Base-by-base conservation (phyloP, 1,140 invertebrate genomes). In the Geopemphigus sp. region DNA sequence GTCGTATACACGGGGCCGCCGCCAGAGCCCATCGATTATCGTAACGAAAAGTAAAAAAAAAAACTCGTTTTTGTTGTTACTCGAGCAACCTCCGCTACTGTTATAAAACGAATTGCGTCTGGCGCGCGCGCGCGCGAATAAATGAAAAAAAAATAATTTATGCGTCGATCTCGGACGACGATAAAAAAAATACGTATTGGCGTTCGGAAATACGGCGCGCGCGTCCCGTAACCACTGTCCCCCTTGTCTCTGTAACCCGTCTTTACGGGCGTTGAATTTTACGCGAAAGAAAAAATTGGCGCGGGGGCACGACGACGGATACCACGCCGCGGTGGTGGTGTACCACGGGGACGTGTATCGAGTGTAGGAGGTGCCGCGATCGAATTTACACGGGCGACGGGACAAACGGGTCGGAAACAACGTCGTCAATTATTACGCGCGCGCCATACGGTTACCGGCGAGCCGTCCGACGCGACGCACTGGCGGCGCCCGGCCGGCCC, bases 321-420 rank as follows among this genome's bases (percentile, higher is more conserved):
- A n/a, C n/a, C n/a, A n/a, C n/a, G n/a, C n/a, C n/a, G n/a, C n/a
- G n/a, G n/a, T n/a, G n/a, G n/a, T n/a, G n/a, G n/a, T n/a, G n/a
- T n/a, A n/a, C n/a, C n/a, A n/a, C n/a, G n/a, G n/a, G n/a, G n/a
- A n/a, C n/a, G n/a, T n/a, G 11, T 45, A 54, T 72, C 8, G 68
- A 72, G 68, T 72, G n/a, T n/a, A n/a, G n/a, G n/a, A 72, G 68
- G 68, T 72, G 47, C 54, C 68, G n/a, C n/a, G 68, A 72, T 54
- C 10, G 50, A 14, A 53, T 72, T 72, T 54, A 10, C 68, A 72
- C n/a, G 10, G 2, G n/a, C n/a, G 17, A 54, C n/a, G n/a, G 54
- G 54, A 68, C 12, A 15, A 11, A 54, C 68, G 14, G 8, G 47
- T 50, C n/a, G n/a, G n/a, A n/a, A n/a, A n/a, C n/a, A n/a, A n/a